Evolutionary conservation across 2,113 vertebrate species (phyloP), one percentile per base, ranked within the genome.

Genomic region (Taurulus bubalis): DNA sequence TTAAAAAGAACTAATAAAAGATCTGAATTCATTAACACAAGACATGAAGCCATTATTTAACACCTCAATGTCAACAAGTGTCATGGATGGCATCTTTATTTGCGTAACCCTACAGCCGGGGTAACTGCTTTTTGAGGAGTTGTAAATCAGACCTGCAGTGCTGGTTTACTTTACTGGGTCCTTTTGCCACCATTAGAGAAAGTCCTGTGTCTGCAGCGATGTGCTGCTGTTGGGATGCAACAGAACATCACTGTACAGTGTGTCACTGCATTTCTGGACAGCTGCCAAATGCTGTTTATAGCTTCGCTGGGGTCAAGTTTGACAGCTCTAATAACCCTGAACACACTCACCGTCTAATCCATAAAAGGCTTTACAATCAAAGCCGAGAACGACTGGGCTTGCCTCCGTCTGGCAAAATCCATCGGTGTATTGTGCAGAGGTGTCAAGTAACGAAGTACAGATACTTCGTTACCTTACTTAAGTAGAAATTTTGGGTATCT

Each of bases 271-370:
- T 80, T 65, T 88, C 34, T 92, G 89, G 84, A 68, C 5, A 1
- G 55, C 80, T 83, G 87, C 90, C 87, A 90, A 56, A 82, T 73
- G 77, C 86, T 86, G 86, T 90, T 91, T 90, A 90, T 92, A 91
- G 87, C 83, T 84, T 45, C 74, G 77, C 83, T 30, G 64, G 78
- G 89, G 88, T 92, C 91, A 89, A 59, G 85, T 86, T 91, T 91
- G 92, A 92, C 91, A 90, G 86, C 87, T 90, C 80, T 89, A 90
- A 92, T 92, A 91, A 90, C 82, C 81, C 86, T 68, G 72, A 77
- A 80, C 30, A 40, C 66, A 67, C 88, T 91, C 84, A 62, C 73
- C 3, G 45, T 83, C 75, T 91, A 91, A 92, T 92, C 92, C 90
- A 87, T 87, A 88, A 84, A 89, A 89, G 86, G 89, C 87, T 90